phyloP scores from a whole-genome alignment of 2,113 vertebrate genomes.

The Amia ocellicauda region DNA sequence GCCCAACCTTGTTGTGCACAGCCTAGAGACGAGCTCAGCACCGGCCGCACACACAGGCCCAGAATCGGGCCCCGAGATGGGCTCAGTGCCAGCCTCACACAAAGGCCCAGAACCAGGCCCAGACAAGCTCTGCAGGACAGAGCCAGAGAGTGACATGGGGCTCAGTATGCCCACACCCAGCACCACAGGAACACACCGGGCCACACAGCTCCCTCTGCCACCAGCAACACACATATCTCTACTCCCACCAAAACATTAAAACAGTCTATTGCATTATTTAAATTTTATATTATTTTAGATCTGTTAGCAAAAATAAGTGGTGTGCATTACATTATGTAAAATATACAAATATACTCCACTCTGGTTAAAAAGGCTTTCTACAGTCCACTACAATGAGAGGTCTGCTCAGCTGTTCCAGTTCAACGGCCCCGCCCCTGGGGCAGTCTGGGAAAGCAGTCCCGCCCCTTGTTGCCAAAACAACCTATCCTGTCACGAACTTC shows the following conservation, averaged over 20 bases:
- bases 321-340: slow-evolving; percentile 75
- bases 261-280: slow-evolving; percentile 60
- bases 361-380: slow-evolving; percentile 78
- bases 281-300: slow-evolving; percentile 48
- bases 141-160: too few relatives aligned
- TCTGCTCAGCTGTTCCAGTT: slow-evolving; percentile 12
- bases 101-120: too few relatives aligned
- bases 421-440: slow-evolving; percentile 9
- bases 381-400: slow-evolving; percentile 40
- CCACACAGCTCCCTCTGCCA: too few relatives aligned
- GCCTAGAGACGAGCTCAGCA: too few relatives aligned
- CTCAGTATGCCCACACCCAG: too few relatives aligned
- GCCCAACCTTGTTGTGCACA: too few relatives aligned
- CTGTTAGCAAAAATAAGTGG: slow-evolving; percentile 73
- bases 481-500: slow-evolving; percentile 6
- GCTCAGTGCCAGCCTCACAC: too few relatives aligned
- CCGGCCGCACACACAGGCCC: too few relatives aligned
- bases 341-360: slow-evolving; percentile 83
- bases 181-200: too few relatives aligned
- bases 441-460: slow-evolving; percentile 4
- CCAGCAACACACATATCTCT: background rate
- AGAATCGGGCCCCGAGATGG: too few relatives aligned
- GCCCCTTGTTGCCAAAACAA: too few relatives aligned
- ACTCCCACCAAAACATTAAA: slow-evolving; percentile 49
- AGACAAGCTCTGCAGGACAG: too few relatives aligned